Evolutionary conservation across 2,113 vertebrate genomes (phyloP), one percentile per base, ranked within the genome.

Genomic region (Sarotherodon lohbergeri): DNA sequence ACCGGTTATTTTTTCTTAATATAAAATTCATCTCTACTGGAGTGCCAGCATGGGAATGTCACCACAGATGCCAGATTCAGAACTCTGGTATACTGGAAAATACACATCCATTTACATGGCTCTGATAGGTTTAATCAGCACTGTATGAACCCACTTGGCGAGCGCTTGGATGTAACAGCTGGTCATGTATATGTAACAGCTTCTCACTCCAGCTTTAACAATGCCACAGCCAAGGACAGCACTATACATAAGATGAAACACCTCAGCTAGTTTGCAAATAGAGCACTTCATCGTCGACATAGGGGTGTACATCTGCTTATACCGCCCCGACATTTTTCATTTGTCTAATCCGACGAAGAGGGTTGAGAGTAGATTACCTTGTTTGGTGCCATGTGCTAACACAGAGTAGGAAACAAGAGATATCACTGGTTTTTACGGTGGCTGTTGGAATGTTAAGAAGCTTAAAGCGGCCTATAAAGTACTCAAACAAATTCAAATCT

Each of bases 401-500:
- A 80, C 83, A 56, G 27, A 83, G 43, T 14, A 85, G 48, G 48
- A 89, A 91, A 89, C 55, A 61, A 43, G 89, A 88, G 59, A 86
- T 36, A 54, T 91, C 29, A 83, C 54, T 32, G 88, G 52, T 83
- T 90, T 89, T 82, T 82, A 88, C 43, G 1, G 57, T 55, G 17
- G 81, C 61, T 48, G 16, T 6, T 86, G 87, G 83, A 88, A 91
- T 93, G 84, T 92, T 89, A 90, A 89, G 85, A 87, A 84, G 91
- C 87, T 85, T 90, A 94, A 71, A 7, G 19, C 5, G 66, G 34
- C 80, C 43, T 73, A 83, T 79, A 43, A 82, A 90, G 24, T 12
- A 41, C 19, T 46, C 6, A 16, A 17, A 68, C 29, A 29, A 80
- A 66, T 80, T 55, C 34, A 86, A 41, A 61, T 81, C 4, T 71